Evolutionary conservation across 2,797 vertebrate genomes (phyloP), one percentile per base, ranked within the genome.

Genomic region (Macroramphosus scolopax): DNA sequence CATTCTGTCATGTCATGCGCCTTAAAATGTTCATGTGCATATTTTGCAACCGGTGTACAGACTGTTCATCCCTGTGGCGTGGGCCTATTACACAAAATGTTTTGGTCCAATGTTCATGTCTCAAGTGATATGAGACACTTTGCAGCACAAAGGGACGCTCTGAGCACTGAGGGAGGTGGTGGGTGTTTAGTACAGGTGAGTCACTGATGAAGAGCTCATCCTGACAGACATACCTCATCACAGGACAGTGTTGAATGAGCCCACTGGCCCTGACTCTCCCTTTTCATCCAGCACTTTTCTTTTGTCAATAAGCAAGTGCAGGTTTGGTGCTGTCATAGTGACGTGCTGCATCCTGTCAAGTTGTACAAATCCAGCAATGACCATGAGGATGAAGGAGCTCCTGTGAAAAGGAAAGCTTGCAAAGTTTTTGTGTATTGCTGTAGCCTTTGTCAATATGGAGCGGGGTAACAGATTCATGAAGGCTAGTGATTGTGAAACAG

Each of bases 181-280:
- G 69, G 75, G 77, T 71, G 78, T 74, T 66, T 26, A 37, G 64
- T 45, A 65, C 64, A 75, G 32, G 78, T 84, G 83, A 86, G 60
- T 84, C 56, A 46, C 59, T 65, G 55, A 79, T 75, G 57, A 73
- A 80, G 68, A 65, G 47, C 44, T 42, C 67, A 50, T 32, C 47
- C 52, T 57, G 49, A 20, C 35, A 29, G 51, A 79, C 41, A 68
- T 53, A 46, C 18, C 58, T 75, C 43, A 64, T 22, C 15, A 7
- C 46, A 8, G 62, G 53, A 24, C 46, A 49, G 36, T 37, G 46
- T 40, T 1, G 28, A 14, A 60, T 68, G 55, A 69, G 43, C 52
- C 58, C 64, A 37, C 28, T 46, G 39, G 25, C 69, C 64, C 36
- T 58, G 74, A 77, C 51, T 41, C 51, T 52, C 41, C 44, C 26